Base-by-base conservation (phyloP, 2,888 invertebrate species). In the Gastracanthus pulcherrimus region DNA sequence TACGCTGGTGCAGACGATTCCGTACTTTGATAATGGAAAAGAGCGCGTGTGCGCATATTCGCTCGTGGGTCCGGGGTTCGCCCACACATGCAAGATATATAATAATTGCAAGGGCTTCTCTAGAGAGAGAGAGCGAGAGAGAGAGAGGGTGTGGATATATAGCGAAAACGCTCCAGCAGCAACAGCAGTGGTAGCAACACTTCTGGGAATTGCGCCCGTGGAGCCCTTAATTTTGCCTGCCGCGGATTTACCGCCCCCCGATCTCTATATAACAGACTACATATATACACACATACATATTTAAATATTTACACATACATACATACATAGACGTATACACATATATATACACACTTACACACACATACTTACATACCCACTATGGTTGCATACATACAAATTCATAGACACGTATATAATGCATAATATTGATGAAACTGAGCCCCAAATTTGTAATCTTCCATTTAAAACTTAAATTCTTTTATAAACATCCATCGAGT, bases 11-110 rank as follows among this genome's bases (percentile, higher is more conserved):
- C 45, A n/a, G 45, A 45, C 5, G 3, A 13, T n/a, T 45, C 5
- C 58, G 66, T 67, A 19, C 67, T 31, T 48, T 45, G 48, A 69
- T 70, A 70, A 69, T 69, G 69, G 51, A 69, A n/a, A n/a, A 31
- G 19, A 7, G 55, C 16, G 11, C 23, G 13, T 11, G 6, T n/a
- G 55, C 19, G 55, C 55, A 55, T 55, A 2, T 19, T 5, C 23
- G 6, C 6, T 23, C 1, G 6, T 3, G 19, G n/a, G 5, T 3
- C 0, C 1, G 0, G 48, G n/a, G n/a, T n/a, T n/a, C 2, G 48
- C 9, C 16, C 7, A 26, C n/a, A n/a, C 26, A 55, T 55, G 2
- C 55, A 55, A 55, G 55, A 55, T 55, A 55, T 55, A 23, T 23
- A 55, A 55, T 55, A 55, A 55, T 55, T 26, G 26, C 11, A 26